Percentiles rank a stretch among this genome's conserved stretches.
Conservation (phyloP, 2,888 invertebrate species). For the Muschampia plurimacula region DNA sequence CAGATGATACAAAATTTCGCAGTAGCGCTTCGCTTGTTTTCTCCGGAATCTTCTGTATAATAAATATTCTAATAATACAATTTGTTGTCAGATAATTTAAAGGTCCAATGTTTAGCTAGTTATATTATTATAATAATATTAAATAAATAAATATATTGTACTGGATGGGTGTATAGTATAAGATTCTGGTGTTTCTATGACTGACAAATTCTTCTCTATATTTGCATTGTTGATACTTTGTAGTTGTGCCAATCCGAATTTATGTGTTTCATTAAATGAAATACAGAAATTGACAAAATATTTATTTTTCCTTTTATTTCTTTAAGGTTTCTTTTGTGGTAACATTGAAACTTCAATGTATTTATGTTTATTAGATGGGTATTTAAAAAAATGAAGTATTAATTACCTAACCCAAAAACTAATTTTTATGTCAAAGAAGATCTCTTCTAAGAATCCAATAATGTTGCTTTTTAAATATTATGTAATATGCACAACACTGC, state of each 20-base stretch:
- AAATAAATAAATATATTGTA: constrained; percentile 45
- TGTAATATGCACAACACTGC: no score
- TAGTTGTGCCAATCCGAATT: constrained; percentile 85
- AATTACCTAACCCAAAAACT: no score
- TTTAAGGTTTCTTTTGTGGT: neutral
- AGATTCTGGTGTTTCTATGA: constrained; percentile 60
- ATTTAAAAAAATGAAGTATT: neutral
- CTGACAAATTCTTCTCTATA: constrained; percentile 70
- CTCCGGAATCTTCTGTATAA: constrained; percentile 25
- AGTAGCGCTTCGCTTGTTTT: constrained; percentile 29
- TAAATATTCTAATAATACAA: constrained; percentile 48
- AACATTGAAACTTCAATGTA: neutral
- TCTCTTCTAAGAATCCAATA: no score
- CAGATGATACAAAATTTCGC: constrained; percentile 46
- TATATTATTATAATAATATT: constrained; percentile 32
- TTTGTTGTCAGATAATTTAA: constrained; percentile 56
- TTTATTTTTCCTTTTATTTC: constrained; percentile 21
- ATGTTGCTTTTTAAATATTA: no score
- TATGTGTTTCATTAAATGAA: constrained; percentile 82
- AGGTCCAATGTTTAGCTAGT: constrained; percentile 41
- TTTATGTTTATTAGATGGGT: neutral
- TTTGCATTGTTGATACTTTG: constrained; percentile 74
- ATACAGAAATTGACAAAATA: constrained; percentile 53
- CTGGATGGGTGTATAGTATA: constrained; percentile 40
- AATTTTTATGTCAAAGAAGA: no score